A percentile compares a stretch with the other conserved stretches of the same genome.
phyloP scores from a whole-genome alignment of 2,113 vertebrate species.

The Scomber scombrus region DNA sequence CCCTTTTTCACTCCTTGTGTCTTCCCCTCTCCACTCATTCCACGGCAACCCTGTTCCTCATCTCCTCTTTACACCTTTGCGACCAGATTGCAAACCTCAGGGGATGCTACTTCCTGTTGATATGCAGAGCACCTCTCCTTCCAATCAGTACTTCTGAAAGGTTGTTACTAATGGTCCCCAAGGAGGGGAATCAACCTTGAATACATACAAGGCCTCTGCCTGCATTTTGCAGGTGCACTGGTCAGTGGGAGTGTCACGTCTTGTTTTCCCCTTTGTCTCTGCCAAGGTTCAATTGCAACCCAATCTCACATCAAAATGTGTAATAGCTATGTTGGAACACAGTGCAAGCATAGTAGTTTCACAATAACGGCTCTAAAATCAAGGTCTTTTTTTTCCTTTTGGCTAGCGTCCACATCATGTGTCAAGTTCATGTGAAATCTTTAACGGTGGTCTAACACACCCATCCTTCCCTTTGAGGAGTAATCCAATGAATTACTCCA shows the following conservation, averaged over 20 bases:
- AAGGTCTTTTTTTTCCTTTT: too few species aligned
- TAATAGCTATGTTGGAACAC: too few species aligned
- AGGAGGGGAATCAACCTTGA: conserved; percentile 81
- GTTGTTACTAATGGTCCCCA: conserved; percentile 84
- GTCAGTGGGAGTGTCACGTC: conserved; percentile 66
- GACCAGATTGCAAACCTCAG: conserved; percentile 70
- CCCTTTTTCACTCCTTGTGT: background rate
- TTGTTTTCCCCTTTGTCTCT: conserved; percentile 66
- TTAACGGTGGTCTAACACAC: too few species aligned
- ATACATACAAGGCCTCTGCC: conserved; percentile 77
- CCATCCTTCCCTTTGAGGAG: too few species aligned
- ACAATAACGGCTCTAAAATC: too few species aligned
- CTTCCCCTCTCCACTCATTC: conserved; percentile 41
- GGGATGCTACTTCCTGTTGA: conserved; percentile 82
- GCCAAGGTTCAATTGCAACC: conserved; percentile 46
- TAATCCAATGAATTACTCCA: too few species aligned
- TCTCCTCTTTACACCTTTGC: conserved; percentile 71
- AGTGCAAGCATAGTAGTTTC: too few species aligned
- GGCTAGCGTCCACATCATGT: too few species aligned
- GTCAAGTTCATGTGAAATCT: too few species aligned
- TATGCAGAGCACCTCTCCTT: conserved; percentile 82
- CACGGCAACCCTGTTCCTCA: conserved; percentile 29
- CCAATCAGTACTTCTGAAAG: conserved; percentile 88
- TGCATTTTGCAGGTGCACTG: conserved; percentile 59
- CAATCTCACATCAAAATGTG: too few species aligned